A percentile compares a stretch with the other conserved stretches of the same genome.
These are phyloP conservation scores for Tribolium freemani DNA, from an alignment of 2,888 invertebrate genomes.

Conservation along the genomic window DNA sequence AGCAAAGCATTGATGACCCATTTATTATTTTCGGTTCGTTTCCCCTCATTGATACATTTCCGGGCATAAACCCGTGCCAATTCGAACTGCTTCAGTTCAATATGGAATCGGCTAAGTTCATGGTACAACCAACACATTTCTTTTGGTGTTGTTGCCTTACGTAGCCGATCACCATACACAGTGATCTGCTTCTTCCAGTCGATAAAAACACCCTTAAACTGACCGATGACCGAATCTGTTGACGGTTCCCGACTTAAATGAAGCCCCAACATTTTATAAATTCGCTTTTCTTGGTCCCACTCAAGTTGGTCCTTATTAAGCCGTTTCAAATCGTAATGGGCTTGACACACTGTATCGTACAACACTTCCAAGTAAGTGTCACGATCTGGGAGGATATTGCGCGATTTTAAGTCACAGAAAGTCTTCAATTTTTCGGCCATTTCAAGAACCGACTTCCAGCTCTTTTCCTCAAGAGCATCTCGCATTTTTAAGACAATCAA, in stretches of 20 bases:
- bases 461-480: constrained; percentile 55
- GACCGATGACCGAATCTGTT: constrained; percentile 62
- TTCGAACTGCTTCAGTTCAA: constrained; percentile 66
- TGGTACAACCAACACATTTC: constrained; percentile 70
- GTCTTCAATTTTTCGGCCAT: constrained; percentile 65
- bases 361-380: constrained; percentile 63
- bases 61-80: constrained; percentile 65
- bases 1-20: constrained; percentile 69
- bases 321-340: constrained; percentile 67
- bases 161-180: constrained; percentile 58
- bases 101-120: constrained; percentile 66
- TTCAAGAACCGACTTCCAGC: constrained; percentile 52
- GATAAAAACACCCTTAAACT: constrained; percentile 60
- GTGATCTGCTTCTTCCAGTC: constrained; percentile 62
- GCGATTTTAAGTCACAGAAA: constrained; percentile 66
- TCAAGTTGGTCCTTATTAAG: constrained; percentile 57
- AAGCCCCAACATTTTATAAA: constrained; percentile 61
- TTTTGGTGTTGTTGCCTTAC: constrained; percentile 58
- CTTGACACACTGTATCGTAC: constrained; percentile 66
- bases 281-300: constrained; percentile 59
- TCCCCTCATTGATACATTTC: constrained; percentile 64
- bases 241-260: constrained; percentile 61
- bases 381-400: constrained; percentile 65
- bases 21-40: constrained; percentile 55
- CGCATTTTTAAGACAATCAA: constrained; percentile 62